Base-by-base conservation (phyloP, 2,797 vertebrate species). In the Gymnodraco acuticeps region DNA sequence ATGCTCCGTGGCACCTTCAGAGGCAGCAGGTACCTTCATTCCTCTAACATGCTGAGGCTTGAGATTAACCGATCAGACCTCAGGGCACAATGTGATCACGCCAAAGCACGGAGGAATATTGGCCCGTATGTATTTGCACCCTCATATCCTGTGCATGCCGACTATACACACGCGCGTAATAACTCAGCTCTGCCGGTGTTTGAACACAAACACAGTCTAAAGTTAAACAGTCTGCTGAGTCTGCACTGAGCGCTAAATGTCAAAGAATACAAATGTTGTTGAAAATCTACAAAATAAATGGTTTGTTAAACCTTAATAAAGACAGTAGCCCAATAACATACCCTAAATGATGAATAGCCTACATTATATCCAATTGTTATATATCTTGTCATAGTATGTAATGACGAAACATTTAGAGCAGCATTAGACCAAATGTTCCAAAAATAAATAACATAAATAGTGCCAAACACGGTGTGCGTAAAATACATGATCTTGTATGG, bases 41-140 rank as follows among this genome's bases (percentile, higher is more conserved):
- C 80, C 71, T 75, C 13, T 16, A 54, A 67, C 87, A 85, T 56
- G 85, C 74, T 75, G 65, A 70, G 65, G 81, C 3, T 80, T 58
- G 52, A 80, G 50, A 80, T 65, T 4, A 84, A 75, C 61, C 3
- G 69, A 70, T 50, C 47, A 8, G 74, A 64, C 70, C 69, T 23
- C 16, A n/a, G 80, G 72, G 68, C 61, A 27, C 27, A 15, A 17
- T 17, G 2, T 19, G 33, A 75, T 66, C 13, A 55, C 1, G 38
- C 14, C 6, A 45, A 64, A 50, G 15, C 23, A 50, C n/a, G 5
- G 5, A 46, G 62, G 60, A 23, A 15, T 19, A 72, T 59, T 77
- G 86, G 75, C 69, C 48, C 59, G 5, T 60, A 62, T 77, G 67
- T 48, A 67, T 84, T 70, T 66, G 69, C 85, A 86, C 67, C 75